These are phyloP conservation scores for Meloidogyne exigua DNA, from an alignment of 1,140 invertebrate genomes.

Conservation along the genomic window DNA sequence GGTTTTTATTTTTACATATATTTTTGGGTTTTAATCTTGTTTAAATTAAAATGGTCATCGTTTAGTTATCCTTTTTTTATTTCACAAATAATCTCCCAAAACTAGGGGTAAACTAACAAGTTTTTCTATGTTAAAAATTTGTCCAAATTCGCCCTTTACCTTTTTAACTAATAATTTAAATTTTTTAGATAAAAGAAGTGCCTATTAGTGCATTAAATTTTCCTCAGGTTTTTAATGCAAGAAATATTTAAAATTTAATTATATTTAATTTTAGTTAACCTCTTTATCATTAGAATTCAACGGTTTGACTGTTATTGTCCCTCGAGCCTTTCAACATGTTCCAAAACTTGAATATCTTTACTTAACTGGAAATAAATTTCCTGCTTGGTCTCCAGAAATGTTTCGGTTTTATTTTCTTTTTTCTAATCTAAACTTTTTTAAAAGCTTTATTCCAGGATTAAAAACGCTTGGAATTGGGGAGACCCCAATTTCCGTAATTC, in stretches of 20 bases:
- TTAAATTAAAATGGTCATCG: too few relatives aligned
- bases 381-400: constrained; percentile 61
- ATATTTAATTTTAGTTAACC: constrained; percentile 27
- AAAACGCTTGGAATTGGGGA: constrained; percentile 62
- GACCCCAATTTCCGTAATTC: constrained; percentile 62
- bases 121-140: too few relatives aligned
- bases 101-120: too few relatives aligned
- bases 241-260: too few relatives aligned
- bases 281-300: constrained; percentile 63
- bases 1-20: neutral
- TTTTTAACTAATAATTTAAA: neutral
- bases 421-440: neutral
- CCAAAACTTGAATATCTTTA: constrained; percentile 62
- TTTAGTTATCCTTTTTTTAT: too few relatives aligned
- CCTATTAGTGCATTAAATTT: constrained; percentile 62
- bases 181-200: constrained; percentile 56
- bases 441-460: constrained; percentile 52
- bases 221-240: constrained; percentile 33
- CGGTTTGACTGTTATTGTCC: constrained; percentile 60
- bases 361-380: constrained; percentile 63
- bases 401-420: constrained; percentile 42
- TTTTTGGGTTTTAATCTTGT: too few relatives aligned
- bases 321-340: constrained; percentile 63
- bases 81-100: too few relatives aligned
- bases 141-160: too few relatives aligned